Evolutionary conservation across 2,113 vertebrate genomes (phyloP), one percentile per base, ranked within the genome.

Genomic region (Gallinago paraguaiae): DNA sequence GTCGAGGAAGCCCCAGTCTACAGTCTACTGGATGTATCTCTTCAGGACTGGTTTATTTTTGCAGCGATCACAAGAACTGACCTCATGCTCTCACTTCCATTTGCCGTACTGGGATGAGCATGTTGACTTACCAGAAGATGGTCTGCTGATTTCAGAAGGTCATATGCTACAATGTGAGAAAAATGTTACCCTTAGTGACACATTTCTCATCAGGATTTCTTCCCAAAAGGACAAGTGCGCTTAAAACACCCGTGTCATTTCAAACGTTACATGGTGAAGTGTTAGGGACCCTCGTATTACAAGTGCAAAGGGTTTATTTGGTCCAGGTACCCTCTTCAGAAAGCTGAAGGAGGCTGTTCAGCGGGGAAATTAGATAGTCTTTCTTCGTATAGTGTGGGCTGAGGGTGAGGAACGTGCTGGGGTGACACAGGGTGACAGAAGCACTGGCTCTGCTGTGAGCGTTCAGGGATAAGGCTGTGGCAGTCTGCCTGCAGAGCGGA

Each of bases 241-340:
- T n/a, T 79, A 7, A 41, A 76, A 51, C 17, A 13, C 3, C 18
- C 0, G 0, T 28, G 45, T 4, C 0, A 0, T 23, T 83, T 86
- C 43, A 56, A 22, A 28, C 8, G 2, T 6, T 17, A 10, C 39
- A 9, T 6, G 23, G 41, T 6, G 9, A 71, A 81, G 19, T 13
- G 0, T 50, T 50, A 50, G 48, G 74, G 19, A 65, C 20, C 4
- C 7, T n/a, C 2, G 57, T 57, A 24, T 23, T 59, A 50, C 15
- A 56, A 46, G 50, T 2, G 8, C 9, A 17, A 69, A 27, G 33
- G 24, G 16, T 41, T 74, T 46, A 3, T 60, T 25, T 64, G 46
- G 56, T 8, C 39, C 41, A 33, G 33, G 5, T 46, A 10, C 39
- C 23, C 61, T 76, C 53, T 69, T 64, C 45, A 77, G 75, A n/a